phyloP scores from a whole-genome alignment of 2,888 invertebrate genomes.

The Dryobota labecula region DNA sequence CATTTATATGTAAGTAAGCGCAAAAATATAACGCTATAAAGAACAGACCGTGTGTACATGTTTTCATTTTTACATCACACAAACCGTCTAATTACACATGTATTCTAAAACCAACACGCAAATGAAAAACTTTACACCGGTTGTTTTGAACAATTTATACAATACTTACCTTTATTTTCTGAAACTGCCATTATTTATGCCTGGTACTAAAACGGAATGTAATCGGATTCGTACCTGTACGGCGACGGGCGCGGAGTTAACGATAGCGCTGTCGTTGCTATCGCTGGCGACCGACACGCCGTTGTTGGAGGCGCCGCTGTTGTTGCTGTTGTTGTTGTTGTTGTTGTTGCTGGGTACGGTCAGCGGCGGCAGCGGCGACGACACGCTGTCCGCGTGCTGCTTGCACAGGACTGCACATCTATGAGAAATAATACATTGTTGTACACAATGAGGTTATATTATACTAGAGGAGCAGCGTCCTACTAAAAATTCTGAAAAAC shows the following conservation, averaged over 20 bases:
- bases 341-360: conserved; percentile 27
- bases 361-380: conserved; percentile 74
- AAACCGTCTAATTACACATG: too few relatives aligned
- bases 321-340: neutral
- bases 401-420: conserved; percentile 84
- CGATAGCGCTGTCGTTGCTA: conserved; percentile 54
- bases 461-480: too few relatives aligned
- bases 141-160: too few relatives aligned
- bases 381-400: conserved; percentile 81
- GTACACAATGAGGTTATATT: too few relatives aligned
- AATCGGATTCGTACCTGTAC: conserved; percentile 22
- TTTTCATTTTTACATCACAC: too few relatives aligned
- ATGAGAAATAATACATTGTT: conserved; percentile 19
- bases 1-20: too few relatives aligned
- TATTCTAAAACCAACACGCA: too few relatives aligned
- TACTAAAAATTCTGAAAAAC: too few relatives aligned
- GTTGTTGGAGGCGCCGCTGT: neutral
- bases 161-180: neutral
- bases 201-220: neutral
- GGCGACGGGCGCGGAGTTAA: conserved; percentile 50
- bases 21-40: too few relatives aligned
- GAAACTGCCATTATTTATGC: neutral
- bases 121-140: too few relatives aligned
- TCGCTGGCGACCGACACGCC: neutral
- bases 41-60: too few relatives aligned